These are phyloP conservation scores for Yponomeuta sedellus DNA, from an alignment of 2,888 invertebrate species.

Conservation along the genomic window DNA sequence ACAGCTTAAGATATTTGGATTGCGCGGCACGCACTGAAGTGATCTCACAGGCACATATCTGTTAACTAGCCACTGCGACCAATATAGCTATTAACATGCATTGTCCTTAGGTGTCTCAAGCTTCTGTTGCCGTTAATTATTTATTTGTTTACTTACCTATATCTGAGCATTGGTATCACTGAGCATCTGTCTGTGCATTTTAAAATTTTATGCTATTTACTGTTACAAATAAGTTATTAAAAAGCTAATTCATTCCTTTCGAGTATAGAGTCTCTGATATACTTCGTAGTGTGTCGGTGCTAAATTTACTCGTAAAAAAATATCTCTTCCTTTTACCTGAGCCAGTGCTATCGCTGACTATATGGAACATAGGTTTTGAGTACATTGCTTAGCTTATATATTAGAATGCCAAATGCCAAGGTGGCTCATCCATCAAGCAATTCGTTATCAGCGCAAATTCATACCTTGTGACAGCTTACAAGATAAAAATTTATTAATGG, in stretches of 20 bases:
- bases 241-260: constrained; percentile 21
- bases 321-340: constrained; percentile 56
- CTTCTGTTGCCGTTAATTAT: too few relatives aligned
- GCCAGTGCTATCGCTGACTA: constrained; percentile 43
- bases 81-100: too few relatives aligned
- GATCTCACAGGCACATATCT: too few relatives aligned
- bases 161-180: background rate
- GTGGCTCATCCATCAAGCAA: background rate
- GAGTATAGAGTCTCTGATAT: constrained; percentile 72
- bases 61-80: too few relatives aligned
- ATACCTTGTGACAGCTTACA: background rate
- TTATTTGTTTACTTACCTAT: too few relatives aligned
- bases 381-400: constrained; percentile 30
- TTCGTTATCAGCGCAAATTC: constrained; percentile 1
- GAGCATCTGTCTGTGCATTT: background rate
- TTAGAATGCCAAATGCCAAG: background rate
- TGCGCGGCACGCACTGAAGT: too few relatives aligned
- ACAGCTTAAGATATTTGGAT: too few relatives aligned
- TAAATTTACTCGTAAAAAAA: constrained; percentile 67
- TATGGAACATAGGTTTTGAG: constrained; percentile 60
- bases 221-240: background rate
- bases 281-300: constrained; percentile 59
- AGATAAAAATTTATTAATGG: background rate
- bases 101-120: too few relatives aligned
- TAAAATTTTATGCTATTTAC: background rate